phyloP scores from a whole-genome alignment of 2,113 vertebrate genomes.

The Ammospiza caudacuta region DNA sequence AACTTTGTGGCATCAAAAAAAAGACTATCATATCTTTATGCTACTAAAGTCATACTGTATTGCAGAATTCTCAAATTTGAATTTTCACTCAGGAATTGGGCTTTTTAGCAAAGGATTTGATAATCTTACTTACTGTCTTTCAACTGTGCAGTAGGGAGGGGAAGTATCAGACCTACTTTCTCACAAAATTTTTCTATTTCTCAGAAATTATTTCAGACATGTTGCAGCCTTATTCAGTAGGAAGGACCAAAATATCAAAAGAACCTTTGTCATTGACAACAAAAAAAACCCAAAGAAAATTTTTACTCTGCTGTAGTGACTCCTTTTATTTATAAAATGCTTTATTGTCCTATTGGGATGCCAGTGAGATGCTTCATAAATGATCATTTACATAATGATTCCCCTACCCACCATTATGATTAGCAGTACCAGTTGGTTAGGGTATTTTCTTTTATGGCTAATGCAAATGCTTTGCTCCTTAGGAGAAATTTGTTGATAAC shows the following conservation, averaged over 20 bases:
- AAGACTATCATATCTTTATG: not conserved
- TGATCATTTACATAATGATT: not conserved
- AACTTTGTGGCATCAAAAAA: not conserved
- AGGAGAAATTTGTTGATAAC: not conserved
- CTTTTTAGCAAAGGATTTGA: not conserved
- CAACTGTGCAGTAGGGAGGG: not conserved
- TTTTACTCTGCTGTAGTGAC: not conserved
- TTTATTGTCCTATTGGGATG: not conserved
- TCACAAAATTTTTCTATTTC: not conserved
- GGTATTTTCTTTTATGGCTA: not conserved
- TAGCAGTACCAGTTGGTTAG: not conserved
- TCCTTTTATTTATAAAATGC: not conserved
- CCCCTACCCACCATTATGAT: not conserved
- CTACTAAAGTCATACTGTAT: not conserved
- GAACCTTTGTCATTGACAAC: not conserved
- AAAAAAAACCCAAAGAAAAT: not conserved
- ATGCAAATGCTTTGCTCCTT: not conserved
- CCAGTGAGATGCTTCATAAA: not conserved
- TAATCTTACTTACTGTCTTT: not conserved
- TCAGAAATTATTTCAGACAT: not conserved
- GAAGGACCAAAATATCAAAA: not conserved
- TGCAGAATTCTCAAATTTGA: not conserved
- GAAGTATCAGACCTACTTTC: not conserved
- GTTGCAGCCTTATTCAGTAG: not conserved
- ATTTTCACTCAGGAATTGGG: not conserved